Evolutionary conservation across 2,888 invertebrate genomes (phyloP).

Genomic region (Girardia tigrina): DNA sequence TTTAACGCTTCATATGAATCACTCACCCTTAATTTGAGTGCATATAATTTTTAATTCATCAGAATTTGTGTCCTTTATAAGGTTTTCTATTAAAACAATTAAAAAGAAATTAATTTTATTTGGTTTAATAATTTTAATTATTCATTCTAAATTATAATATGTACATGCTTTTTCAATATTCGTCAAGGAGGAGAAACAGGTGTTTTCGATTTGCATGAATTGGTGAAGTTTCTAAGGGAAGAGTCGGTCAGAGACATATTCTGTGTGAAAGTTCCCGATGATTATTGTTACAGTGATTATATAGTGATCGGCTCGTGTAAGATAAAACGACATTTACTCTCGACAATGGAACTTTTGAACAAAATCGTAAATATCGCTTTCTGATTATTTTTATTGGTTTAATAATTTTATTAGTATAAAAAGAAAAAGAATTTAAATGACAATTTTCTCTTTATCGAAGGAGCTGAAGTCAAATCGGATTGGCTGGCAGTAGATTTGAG

Average conservation of each 20-base stretch:
- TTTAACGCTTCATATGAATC: too few relatives aligned
- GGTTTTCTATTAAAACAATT: too few relatives aligned
- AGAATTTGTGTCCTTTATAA: too few relatives aligned
- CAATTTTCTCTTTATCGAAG: background rate
- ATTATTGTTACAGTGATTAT: background rate
- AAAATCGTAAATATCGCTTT: background rate
- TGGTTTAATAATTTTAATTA: too few relatives aligned
- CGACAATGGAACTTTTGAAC: background rate
- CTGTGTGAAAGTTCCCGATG: background rate
- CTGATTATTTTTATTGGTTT: background rate
- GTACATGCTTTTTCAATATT: too few relatives aligned
- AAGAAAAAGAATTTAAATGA: background rate
- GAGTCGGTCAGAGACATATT: background rate
- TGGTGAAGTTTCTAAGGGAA: background rate
- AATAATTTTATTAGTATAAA: background rate
- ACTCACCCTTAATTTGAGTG: too few relatives aligned
- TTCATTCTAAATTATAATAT: too few relatives aligned
- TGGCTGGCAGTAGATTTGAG: background rate
- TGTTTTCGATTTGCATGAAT: background rate
- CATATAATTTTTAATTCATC: too few relatives aligned
- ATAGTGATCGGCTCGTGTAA: background rate
- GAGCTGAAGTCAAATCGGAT: background rate
- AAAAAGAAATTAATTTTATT: too few relatives aligned
- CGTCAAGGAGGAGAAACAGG: background rate
- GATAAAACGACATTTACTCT: background rate